Evolutionary conservation across 1,140 invertebrate genomes (phyloP), one percentile per base, ranked within the genome.

Genomic region (Oreohelix idahoensis): DNA sequence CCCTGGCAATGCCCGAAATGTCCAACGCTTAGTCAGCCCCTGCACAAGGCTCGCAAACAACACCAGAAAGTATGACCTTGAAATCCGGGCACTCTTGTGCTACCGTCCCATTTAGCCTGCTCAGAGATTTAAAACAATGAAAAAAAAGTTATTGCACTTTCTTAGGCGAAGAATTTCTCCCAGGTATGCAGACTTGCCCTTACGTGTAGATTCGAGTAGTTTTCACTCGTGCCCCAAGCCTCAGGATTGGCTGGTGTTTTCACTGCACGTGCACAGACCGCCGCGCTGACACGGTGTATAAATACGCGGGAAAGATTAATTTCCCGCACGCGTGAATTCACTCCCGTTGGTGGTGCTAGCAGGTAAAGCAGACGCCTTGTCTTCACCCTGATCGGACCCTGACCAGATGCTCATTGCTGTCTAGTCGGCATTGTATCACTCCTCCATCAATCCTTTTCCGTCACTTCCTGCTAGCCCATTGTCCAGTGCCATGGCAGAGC

Each of bases 401-500:
- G 1, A 23, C 51, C 51, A 58, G 26, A 5, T 26, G 2, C 17
- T 5, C 23, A 23, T 58, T 23, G 51, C 51, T 58, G 51, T 58
- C 45, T 49, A 8, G 17, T 49, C 45, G 8, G 8, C 45, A 17
- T 17, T 49, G 8, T 49, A 11, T 36, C 10, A 73, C 10, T 35
- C 71, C 38, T 17, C 11, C 20, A n/a, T 45, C 71, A 17, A 17
- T 45, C 1, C 71, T 5, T 70, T 70, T 15, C 51, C 20, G 23
- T 58, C 51, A 49, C 51, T n/a, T 36, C 69, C 15, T n/a, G 11
- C 36, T 29, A n/a, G 29, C 29, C 23, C 5, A 70, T 35, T 35
- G 32, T 35, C 71, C 71, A 29, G 20, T 32, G 66, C 20, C 4
- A 79, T 79, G 77, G 13, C 80, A n/a, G 80, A 82, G 32, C 36